phyloP scores from a whole-genome alignment of 2,113 vertebrate genomes.

The Silurus glanis region DNA sequence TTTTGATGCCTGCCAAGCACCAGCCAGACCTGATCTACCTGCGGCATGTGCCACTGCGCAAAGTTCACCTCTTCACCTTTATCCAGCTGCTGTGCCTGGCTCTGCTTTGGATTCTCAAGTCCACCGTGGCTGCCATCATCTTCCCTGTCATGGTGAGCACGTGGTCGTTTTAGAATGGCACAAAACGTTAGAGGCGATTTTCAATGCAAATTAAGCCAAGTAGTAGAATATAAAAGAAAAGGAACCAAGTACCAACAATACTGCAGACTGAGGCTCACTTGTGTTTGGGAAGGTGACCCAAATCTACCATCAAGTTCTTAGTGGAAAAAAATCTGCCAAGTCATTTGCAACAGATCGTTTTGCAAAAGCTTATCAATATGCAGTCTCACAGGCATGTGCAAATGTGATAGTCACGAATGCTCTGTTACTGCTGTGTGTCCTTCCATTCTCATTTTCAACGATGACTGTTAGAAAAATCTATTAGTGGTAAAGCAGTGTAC shows the following conservation, averaged over 20 bases:
- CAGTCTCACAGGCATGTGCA: background rate
- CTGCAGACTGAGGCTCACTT: background rate
- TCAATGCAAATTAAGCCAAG: background rate
- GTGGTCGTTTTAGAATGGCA: background rate
- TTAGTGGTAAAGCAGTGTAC: background rate
- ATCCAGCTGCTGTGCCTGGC: constrained; percentile 91
- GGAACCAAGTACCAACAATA: background rate
- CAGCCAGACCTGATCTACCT: constrained; percentile 97
- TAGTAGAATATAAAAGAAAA: background rate
- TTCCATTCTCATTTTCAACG: background rate
- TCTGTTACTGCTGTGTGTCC: background rate
- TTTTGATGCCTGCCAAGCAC: constrained; percentile 96
- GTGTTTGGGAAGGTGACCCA: background rate
- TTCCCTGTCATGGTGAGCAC: constrained; percentile 94
- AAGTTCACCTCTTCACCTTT: constrained; percentile 96
- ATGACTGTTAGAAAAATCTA: background rate
- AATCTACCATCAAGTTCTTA: too few species aligned
- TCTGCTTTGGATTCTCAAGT: constrained; percentile 97
- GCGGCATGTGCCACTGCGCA: constrained; percentile 90
- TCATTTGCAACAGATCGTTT: background rate
- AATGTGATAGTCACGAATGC: background rate
- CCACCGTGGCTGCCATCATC: constrained; percentile 95
- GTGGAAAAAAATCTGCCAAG: background rate
- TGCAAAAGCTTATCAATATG: background rate
- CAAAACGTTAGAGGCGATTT: background rate